Base-by-base conservation (phyloP, 2,888 invertebrate species). In the Andrena trimmerana region DNA sequence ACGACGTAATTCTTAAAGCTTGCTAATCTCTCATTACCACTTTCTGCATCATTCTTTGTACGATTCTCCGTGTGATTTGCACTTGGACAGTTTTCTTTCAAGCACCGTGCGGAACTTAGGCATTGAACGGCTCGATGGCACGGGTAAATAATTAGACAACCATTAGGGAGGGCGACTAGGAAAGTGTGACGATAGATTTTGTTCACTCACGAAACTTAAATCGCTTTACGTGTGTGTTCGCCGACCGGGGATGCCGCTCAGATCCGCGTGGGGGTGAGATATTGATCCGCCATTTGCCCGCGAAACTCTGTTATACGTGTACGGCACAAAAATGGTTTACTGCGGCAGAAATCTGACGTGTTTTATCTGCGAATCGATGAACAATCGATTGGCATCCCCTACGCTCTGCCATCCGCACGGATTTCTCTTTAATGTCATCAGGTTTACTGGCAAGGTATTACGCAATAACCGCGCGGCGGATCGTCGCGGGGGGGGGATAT, bases 261-360 rank as follows among this genome's bases (percentile, higher is more conserved):
- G 71, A 65, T 78, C 75, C 81, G 84, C 73, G 84, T 87, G 85
- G 89, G 91, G 90, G 87, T 90, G 85, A 88, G 59, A 90, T 90
- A 90, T 90, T 90, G 90, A 90, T 90, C 90, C 89, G 84, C 60
- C 81, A 83, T 88, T 88, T 84, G 75, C 85, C 86, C 88, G 86
- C 90, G 88, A 89, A 89, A 89, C 71, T 10, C 50, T 73, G n/a
- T 71, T 72, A 78, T 62, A 66, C 27, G 29, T 84, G 59, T 65
- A 74, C 57, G 10, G 63, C 48, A 52, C 33, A 2, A 52, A 68
- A 73, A 57, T 60, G 36, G 42, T 73, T 73, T 71, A 65, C 31
- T 54, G 54, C 66, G 16, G 24, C n/a, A 48, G 31, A 72, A 80
- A 76, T 71, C 29, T 69, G 66, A 73, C 57, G 31, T 72, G 6